Evolutionary conservation across 2,113 vertebrate species (phyloP).

Genomic region (Callorhinus ursinus): DNA sequence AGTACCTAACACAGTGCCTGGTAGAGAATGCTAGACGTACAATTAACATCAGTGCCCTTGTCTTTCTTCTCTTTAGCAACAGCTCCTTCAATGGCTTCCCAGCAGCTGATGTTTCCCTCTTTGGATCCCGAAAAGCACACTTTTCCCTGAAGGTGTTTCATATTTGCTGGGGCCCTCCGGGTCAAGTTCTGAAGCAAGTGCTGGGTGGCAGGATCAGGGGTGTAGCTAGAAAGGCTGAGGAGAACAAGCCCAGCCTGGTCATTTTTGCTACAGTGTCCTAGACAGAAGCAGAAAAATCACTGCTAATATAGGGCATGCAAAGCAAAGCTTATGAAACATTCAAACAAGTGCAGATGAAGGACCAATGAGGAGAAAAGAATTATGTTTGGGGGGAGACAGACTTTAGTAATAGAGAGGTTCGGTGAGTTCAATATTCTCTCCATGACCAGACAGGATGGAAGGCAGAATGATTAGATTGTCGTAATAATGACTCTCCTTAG

Average conservation of each 20-base stretch:
- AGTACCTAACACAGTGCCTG: background rate
- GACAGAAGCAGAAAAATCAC: conserved; percentile 10
- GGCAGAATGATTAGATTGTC: background rate
- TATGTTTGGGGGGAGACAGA: background rate
- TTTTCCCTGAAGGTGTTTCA: background rate
- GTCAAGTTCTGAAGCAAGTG: background rate
- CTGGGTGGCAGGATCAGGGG: background rate
- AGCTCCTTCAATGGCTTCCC: background rate
- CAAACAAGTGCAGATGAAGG: background rate
- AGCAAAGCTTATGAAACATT: conserved; percentile 3
- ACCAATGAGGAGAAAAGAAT: background rate
- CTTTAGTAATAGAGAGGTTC: background rate
- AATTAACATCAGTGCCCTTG: background rate
- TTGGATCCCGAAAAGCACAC: background rate
- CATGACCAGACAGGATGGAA: background rate
- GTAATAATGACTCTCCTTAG: background rate
- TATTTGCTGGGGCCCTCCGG: background rate
- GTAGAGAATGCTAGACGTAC: too few relatives aligned
- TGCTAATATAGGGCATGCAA: background rate
- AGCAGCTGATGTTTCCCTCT: background rate
- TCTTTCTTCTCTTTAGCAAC: background rate
- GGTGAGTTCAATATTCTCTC: background rate
- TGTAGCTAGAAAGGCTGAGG: background rate
- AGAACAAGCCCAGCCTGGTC: background rate
- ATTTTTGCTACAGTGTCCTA: background rate